Evolutionary conservation across 2,888 invertebrate species (phyloP).

Genomic region (Neoascia interrupta): DNA sequence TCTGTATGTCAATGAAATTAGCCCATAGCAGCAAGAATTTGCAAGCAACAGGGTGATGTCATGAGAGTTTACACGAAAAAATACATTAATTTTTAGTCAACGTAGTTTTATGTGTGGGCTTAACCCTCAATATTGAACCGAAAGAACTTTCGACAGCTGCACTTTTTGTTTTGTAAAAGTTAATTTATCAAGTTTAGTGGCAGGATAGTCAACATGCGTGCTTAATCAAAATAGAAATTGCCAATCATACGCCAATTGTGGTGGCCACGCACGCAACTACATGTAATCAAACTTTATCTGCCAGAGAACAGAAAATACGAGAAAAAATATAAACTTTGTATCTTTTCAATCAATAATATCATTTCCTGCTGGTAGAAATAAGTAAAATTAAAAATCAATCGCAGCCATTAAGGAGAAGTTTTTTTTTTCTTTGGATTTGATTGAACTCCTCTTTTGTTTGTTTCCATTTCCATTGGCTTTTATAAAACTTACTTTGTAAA

Average conservation of each 20-base stretch:
- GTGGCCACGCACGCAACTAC: background rate
- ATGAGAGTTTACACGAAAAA: slow-evolving; percentile 4
- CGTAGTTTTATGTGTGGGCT: slow-evolving; percentile 3
- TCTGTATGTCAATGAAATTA: slow-evolving; percentile 31
- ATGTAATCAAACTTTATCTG: slow-evolving; percentile 10
- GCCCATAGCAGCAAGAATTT: slow-evolving; percentile 16
- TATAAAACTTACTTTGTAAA: slow-evolving; percentile 42
- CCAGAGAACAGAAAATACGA: background rate
- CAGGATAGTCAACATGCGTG: slow-evolving; percentile 12
- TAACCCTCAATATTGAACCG: no score
- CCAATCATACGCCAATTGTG: slow-evolving; percentile 23
- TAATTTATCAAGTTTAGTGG: no score
- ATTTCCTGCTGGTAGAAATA: slow-evolving; percentile 5
- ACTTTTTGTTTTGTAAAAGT: no score
- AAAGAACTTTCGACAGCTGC: no score
- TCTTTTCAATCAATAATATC: slow-evolving; percentile 21
- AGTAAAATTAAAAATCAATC: background rate
- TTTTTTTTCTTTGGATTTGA: slow-evolving; percentile 5
- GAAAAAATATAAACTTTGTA: slow-evolving; percentile 10
- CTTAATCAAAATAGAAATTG: slow-evolving; percentile 16
- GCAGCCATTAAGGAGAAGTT: slow-evolving; percentile 8
- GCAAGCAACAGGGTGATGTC: slow-evolving; percentile 6
- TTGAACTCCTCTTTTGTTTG: background rate
- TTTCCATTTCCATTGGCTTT: slow-evolving; percentile 17
- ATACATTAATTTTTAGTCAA: background rate